Evolutionary conservation across 2,888 invertebrate genomes (phyloP), one percentile per base, ranked within the genome.

Genomic region (Clivina fossor): DNA sequence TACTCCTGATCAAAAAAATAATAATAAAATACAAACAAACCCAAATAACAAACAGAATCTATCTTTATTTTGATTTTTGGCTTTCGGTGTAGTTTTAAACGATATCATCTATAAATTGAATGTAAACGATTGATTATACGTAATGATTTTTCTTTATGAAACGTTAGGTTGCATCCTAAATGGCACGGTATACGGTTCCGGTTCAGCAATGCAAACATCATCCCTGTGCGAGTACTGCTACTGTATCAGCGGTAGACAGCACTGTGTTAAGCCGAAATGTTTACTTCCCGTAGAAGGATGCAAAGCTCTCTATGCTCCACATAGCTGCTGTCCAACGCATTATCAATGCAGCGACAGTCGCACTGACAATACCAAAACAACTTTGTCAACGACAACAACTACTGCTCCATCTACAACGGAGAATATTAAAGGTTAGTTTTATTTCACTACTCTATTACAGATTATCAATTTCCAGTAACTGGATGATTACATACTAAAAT

Each of bases 191-290:
- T 90, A 85, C 73, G 85, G 83, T 13, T 85, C 87, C 41, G 90
- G 90, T 2, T 92, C 92, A 3, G 92, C 93, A 4, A 87, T 93
- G 88, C 80, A 83, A 62, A 83, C 88, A 3, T 81, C 83, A 13
- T 81, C 83, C 58, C 80, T 85, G n/a, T 93, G 93, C 75, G 87
- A 90, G 72, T 88, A 89, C 72, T 93, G 93, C 75, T 93, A 88
- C 76, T 93, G 93, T 58, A 60, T 74, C 16, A 76, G 79, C 22
- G 89, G 88, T 3, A 76, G 76, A 47, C 82, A 86, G 64, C 81
- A 82, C 64, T 93, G 93, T 73, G 86, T 92, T 49, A 80, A 84
- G 60, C 92, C 92, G 1, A 82, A 84, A 67, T 93, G 93, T 73
- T 78, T 90, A 67, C 78, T 90, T 44, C 82, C 87, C 1, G 79